Evolutionary conservation across 2,113 vertebrate genomes (phyloP), one percentile per base, ranked within the genome.

Genomic region (Bagarius yarrelli): DNA sequence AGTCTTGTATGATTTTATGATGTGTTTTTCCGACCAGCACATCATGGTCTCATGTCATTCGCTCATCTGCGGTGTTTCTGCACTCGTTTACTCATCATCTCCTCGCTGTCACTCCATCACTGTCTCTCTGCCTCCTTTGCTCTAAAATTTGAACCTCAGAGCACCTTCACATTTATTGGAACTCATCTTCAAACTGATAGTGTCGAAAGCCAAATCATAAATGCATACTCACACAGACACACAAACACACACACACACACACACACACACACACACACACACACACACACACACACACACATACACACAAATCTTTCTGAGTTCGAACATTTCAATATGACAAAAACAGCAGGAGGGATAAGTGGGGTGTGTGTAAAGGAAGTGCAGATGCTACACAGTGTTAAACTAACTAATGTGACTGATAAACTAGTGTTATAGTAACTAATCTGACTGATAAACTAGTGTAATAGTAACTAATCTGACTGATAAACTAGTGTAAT

Each of bases 21-120:
- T 32, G 50, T 34, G 27, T 19, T 52, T 47, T 34, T 55, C 50
- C 23, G 70, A 19, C 70, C 36, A 40, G 57, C n/a, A 19, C 53
- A n/a, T 23, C 36, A 23, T 47, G 44, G 64, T 47, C 32, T 13
- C 18, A 0, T 57, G 53, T 59, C 64, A 53, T 79, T 79, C 36
- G 23, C 56, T 19, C 47, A 13, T 50, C 34, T 40, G 57, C 13
- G 25, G n/a, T 64, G 61, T 70, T 1, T 47, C 53, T 44, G 25
- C 78, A 57, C 25, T 63, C 59, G 8, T 77, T 63, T 21, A 63
- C 59, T 23, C 9, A 36, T 77, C 25, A 50, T 40, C 64, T 36
- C 19, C 52, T 59, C 21, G 25, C 34, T 44, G 78, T 79, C 78
- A 70, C 34, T 79, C 64, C 64, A 44, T 79, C 78, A 70, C 32